Evolutionary conservation across 2,797 vertebrate species (phyloP).

Genomic region (Gambusia yucatana): DNA sequence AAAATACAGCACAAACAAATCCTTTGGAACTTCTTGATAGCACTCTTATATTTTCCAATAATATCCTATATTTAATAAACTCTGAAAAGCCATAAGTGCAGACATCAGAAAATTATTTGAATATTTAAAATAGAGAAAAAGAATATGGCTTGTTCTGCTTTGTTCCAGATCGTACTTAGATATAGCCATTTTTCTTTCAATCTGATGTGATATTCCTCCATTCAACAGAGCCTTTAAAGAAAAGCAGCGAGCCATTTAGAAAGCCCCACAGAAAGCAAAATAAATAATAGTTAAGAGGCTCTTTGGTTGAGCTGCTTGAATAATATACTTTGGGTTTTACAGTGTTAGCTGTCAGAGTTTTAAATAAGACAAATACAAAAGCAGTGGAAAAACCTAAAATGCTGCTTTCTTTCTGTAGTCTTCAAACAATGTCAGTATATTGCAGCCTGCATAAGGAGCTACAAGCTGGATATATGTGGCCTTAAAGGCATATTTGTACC

Average conservation of each 20-base stretch:
- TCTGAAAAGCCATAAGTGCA: constrained; percentile 50
- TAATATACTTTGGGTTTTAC: constrained; percentile 64
- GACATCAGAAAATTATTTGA: constrained; percentile 46
- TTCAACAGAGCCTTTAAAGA: constrained; percentile 33
- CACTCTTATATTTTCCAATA: constrained; percentile 30
- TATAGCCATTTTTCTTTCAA: constrained; percentile 47
- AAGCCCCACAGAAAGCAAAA: constrained; percentile 48
- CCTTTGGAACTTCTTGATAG: constrained; percentile 29
- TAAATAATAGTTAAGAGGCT: constrained; percentile 67
- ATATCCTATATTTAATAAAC: constrained; percentile 42
- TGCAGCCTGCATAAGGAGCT: constrained; percentile 16
- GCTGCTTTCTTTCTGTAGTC: constrained; percentile 20
- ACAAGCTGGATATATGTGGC: neutral
- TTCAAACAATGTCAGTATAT: constrained; percentile 43
- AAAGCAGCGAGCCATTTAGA: constrained; percentile 50
- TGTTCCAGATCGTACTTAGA: neutral
- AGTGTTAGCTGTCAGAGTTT: constrained; percentile 55
- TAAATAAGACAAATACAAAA: constrained; percentile 44
- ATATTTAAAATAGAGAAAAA: constrained; percentile 27
- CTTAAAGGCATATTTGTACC: neutral
- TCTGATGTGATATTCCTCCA: constrained; percentile 31
- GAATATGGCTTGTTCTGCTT: constrained; percentile 27
- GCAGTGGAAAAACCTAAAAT: constrained; percentile 32
- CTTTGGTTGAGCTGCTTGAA: constrained; percentile 62
- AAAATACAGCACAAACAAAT: constrained; percentile 8